Conservation (phyloP, 1,140 invertebrate species). For the Scaptodrosophila lebanonensis region DNA sequence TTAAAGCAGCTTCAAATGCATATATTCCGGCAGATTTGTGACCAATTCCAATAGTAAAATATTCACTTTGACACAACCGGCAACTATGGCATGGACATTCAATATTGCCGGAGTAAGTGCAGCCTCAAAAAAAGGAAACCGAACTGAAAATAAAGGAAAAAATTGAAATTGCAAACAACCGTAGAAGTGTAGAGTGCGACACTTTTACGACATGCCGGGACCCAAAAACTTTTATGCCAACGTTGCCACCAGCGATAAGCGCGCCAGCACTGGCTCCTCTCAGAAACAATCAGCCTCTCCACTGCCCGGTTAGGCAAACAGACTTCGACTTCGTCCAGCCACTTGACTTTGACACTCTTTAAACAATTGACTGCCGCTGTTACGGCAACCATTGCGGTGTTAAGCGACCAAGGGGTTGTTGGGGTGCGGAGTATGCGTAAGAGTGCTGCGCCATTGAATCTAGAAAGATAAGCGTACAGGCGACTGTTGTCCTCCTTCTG, state of each 20-base stretch:
- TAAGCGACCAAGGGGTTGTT: not conserved
- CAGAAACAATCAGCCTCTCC: conserved; percentile 14
- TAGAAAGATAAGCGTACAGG: conserved; percentile 54
- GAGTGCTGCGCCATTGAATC: conserved; percentile 56
- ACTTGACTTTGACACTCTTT: conserved; percentile 74
- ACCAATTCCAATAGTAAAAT: no score
- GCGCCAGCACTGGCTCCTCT: conserved; percentile 8
- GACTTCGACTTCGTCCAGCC: conserved; percentile 29
- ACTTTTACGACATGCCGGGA: conserved; percentile 57
- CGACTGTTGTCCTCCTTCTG: conserved; percentile 42
- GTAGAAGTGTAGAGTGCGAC: conserved; percentile 30
- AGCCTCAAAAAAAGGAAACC: no score
- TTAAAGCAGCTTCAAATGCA: no score
- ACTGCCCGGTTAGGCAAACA: conserved; percentile 4
- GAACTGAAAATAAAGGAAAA: no score
- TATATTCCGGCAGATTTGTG: no score
- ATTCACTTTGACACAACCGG: no score
- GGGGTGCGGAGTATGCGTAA: conserved; percentile 24
- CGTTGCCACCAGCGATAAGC: conserved; percentile 65
- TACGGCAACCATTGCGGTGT: not conserved
- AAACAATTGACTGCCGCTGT: conserved; percentile 60
- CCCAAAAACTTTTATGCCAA: conserved; percentile 66
- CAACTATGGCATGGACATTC: no score
- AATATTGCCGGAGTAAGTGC: no score
- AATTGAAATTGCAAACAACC: no score